phyloP scores from a whole-genome alignment of 37 sponge, comb jelly and placozoan species.

The Beroe forskalii region DNA sequence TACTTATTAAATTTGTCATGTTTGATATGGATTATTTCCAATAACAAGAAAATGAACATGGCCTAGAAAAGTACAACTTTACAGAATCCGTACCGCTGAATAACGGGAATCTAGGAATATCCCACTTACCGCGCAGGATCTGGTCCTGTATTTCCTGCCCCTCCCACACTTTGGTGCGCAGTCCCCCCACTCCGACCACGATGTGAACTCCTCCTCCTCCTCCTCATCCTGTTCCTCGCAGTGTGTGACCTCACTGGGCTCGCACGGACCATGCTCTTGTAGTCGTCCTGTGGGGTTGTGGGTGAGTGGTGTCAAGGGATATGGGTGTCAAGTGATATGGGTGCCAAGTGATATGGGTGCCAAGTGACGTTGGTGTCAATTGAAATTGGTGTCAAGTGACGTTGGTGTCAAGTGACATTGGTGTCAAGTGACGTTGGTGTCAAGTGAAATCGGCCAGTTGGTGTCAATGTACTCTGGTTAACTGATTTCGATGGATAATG shows the following conservation, averaged over 20 bases:
- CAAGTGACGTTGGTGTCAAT: neutral
- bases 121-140: neutral
- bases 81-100: too few species aligned
- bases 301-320: neutral
- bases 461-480: neutral
- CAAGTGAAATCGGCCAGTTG: too few species aligned
- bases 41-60: too few species aligned
- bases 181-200: conserved; percentile 1
- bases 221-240: neutral
- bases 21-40: too few species aligned
- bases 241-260: neutral
- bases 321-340: too few species aligned
- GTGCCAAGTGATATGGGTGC: neutral
- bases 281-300: neutral
- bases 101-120: too few species aligned
- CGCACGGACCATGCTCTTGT: neutral
- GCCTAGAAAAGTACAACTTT: too few species aligned
- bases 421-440: neutral
- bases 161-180: neutral
- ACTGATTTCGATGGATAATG: too few species aligned
- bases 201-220: neutral
- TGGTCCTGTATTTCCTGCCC: neutral
- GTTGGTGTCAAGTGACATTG: neutral
- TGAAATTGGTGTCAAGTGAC: neutral
- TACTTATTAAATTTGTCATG: too few species aligned